phyloP scores from a whole-genome alignment of 2,797 vertebrate species.

The Myoxocephalus aenaeus region DNA sequence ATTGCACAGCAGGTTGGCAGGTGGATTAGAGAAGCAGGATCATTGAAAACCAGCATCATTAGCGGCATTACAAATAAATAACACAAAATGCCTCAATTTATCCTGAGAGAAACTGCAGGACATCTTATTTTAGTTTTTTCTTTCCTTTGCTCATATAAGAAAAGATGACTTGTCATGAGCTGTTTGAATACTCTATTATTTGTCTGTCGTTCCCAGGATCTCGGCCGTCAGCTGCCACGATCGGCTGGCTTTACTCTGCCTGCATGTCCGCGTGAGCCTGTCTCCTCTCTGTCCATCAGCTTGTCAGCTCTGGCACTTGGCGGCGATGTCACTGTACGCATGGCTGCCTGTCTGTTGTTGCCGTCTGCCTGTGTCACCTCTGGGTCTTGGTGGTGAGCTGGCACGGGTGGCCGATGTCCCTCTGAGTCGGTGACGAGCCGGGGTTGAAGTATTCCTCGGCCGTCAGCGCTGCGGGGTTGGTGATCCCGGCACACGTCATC shows the following conservation, averaged over 20 bases:
- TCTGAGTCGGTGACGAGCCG: conserved; percentile 85
- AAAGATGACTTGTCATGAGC: too few species aligned
- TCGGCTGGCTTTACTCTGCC: background rate
- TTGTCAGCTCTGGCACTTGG: conserved; percentile 52
- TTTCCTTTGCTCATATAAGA: conserved; percentile 6
- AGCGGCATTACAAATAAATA: background rate
- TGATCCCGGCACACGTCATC: conserved; percentile 87
- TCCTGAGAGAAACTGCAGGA: background rate
- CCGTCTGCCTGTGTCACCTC: conserved; percentile 85
- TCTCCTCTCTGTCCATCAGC: conserved; percentile 28
- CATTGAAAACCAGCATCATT: background rate
- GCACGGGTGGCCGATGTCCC: conserved; percentile 94
- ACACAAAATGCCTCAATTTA: background rate
- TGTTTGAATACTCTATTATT: background rate
- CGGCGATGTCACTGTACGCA: background rate
- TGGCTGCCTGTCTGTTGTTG: conserved; percentile 11
- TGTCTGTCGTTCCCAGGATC: conserved; percentile 19
- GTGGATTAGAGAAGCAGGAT: background rate
- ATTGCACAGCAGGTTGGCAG: background rate
- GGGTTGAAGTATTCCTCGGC: conserved; percentile 98
- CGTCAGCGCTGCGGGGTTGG: conserved; percentile 93
- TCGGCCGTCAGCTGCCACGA: conserved; percentile 6
- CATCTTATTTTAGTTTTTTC: background rate
- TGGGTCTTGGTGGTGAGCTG: conserved; percentile 99
- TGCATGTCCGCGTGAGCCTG: background rate